Evolutionary conservation across 2,113 vertebrate species (phyloP).

Genomic region (Ramphastos sulfuratus): DNA sequence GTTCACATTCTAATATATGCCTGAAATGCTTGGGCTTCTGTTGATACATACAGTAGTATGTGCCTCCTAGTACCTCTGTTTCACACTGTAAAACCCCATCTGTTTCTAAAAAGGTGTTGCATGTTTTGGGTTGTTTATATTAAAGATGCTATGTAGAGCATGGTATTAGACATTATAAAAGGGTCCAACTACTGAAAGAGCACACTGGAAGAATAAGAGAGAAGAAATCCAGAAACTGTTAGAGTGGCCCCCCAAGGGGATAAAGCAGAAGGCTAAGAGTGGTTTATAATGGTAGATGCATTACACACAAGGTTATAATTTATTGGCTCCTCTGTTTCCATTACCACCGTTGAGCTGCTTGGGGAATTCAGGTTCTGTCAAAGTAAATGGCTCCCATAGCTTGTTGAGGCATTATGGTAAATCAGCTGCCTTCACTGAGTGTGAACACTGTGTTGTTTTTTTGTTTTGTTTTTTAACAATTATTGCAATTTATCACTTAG

Average conservation of each 20-base stretch:
- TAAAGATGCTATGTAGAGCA: background rate
- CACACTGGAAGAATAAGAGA: background rate
- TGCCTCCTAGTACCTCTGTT: background rate
- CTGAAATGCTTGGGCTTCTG: background rate
- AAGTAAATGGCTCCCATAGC: conserved; percentile 53
- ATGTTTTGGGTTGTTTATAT: background rate
- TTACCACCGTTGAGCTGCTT: conserved; percentile 21
- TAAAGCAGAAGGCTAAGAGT: conserved; percentile 37
- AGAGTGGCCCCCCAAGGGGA: background rate
- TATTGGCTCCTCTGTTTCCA: conserved; percentile 68
- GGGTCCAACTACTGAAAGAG: background rate
- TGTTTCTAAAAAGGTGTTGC: background rate
- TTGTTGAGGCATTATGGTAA: conserved; percentile 31
- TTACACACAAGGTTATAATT: conserved; percentile 62
- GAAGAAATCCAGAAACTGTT: conserved; percentile 26
- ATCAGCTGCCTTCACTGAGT: background rate
- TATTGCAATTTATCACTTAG: background rate
- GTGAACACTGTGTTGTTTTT: background rate
- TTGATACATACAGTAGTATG: background rate
- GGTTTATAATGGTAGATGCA: conserved; percentile 57
- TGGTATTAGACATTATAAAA: background rate
- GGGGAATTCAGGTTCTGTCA: conserved; percentile 62
- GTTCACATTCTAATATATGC: background rate
- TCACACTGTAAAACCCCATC: background rate
- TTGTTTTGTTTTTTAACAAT: background rate